Base-by-base conservation (phyloP, 2,888 invertebrate genomes). In the Drosophila maculinotata region DNA sequence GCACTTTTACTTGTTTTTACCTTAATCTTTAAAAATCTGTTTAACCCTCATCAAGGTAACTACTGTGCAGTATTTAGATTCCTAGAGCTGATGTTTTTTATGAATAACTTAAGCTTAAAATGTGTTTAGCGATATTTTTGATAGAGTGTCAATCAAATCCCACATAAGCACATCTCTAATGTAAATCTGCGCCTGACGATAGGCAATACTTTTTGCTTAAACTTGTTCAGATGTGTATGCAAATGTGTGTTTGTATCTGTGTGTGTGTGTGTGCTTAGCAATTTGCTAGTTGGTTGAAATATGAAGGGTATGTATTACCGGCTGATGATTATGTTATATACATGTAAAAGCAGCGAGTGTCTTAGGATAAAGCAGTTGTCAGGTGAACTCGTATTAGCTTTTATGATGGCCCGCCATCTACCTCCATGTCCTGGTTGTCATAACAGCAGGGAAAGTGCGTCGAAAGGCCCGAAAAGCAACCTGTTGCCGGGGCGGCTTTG, bases 271-370 rank as follows among this genome's bases (percentile, higher is more conserved):
- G 8, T 59, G 58, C 38, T 41, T 8, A 49, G 30, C 41, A 60
- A 70, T 70, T 76, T 67, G 62, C 56, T 35, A 64, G 77, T 44
- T 63, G 26, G 69, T 39, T 36, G 30, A 65, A 70, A 72, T 59
- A 69, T 35, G 33, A 77, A 53, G 49, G 36, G 30, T 20, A n/a
- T 54, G 47, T 44, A 35, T 48, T 68, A 56, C 65, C 51, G 59
- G 54, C 58, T 60, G 76, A 79, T 60, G 76, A 79, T 81, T 74
- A 76, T 68, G 68, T 57, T 71, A 62, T 64, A n/a, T n/a, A n/a
- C n/a, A n/a, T n/a, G n/a, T n/a, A 63, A 69, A 75, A 64, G 56
- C 41, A 58, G 42, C 42, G 52, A 69, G 53, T 36, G 33, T 62
- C 53, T 64, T 76, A 63, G 39, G 30, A 36, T 47, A 47, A 56